phyloP scores from a whole-genome alignment of 2,888 invertebrate species.

The Argyresthia albistria region DNA sequence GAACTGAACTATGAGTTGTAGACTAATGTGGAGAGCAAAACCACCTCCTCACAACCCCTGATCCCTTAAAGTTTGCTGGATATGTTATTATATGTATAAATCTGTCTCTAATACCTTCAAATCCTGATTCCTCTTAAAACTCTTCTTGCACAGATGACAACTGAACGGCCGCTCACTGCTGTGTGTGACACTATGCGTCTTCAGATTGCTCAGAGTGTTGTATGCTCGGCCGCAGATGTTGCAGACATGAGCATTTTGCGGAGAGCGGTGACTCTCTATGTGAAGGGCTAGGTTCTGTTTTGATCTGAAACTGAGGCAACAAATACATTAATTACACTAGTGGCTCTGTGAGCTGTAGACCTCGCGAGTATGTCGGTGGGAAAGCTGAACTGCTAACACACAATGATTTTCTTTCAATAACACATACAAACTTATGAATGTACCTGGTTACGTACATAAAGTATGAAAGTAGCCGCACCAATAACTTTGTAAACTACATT shows the following conservation, averaged over 20 bases:
- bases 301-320: constrained; percentile 73
- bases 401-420: too few species aligned
- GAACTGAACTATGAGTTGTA: too few species aligned
- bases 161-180: constrained; percentile 78
- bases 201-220: constrained; percentile 76
- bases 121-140: constrained; percentile 82
- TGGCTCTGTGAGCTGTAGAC: too few species aligned
- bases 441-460: too few species aligned
- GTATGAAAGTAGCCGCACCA: too few species aligned
- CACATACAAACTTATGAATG: too few species aligned
- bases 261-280: constrained; percentile 38
- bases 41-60: too few species aligned
- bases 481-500: too few species aligned
- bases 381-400: too few species aligned
- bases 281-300: constrained; percentile 75
- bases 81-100: neutral
- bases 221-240: constrained; percentile 80
- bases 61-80: too few species aligned
- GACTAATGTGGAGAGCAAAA: too few species aligned
- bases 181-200: constrained; percentile 80
- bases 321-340: constrained; percentile 9
- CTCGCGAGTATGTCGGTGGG: too few species aligned
- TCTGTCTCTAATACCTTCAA: constrained; percentile 65
- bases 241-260: constrained; percentile 69
- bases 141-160: constrained; percentile 79